A percentile compares a stretch with the other conserved stretches of the same genome.
Evolutionary conservation across 64 coral and sea anemone species (phyloP).

Genomic region (Montipora foliosa): DNA sequence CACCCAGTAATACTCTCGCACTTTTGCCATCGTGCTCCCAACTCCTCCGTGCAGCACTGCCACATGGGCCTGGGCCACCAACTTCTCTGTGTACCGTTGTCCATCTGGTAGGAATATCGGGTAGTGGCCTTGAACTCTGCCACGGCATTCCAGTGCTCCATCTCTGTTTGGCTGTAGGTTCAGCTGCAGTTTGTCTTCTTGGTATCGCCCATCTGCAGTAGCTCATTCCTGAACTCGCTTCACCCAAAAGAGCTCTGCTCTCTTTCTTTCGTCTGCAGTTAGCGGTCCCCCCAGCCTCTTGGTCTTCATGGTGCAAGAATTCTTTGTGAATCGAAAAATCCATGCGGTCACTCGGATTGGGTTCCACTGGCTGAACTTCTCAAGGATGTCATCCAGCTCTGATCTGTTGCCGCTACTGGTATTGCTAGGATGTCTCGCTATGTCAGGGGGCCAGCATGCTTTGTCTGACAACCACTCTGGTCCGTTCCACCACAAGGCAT

Average conservation of each 20-base stretch:
- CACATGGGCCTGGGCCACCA: neutral
- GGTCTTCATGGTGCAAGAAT: neutral
- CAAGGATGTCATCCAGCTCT: slow-evolving; percentile 28
- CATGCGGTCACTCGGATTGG: slow-evolving; percentile 9
- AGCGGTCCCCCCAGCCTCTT: neutral
- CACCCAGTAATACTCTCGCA: slow-evolving; percentile 62
- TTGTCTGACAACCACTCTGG: slow-evolving; percentile 46
- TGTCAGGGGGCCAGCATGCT: slow-evolving; percentile 24
- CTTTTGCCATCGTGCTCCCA: slow-evolving; percentile 27
- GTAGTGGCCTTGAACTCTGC: neutral
- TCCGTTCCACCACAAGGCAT: slow-evolving; percentile 56
- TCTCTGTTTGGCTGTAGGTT: slow-evolving; percentile 25
- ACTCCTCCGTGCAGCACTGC: neutral
- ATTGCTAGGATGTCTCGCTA: neutral
- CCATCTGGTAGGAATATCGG: neutral
- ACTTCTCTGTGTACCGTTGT: neutral
- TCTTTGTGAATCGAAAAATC: neutral
- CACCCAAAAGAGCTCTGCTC: neutral
- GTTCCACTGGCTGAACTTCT: slow-evolving; percentile 31
- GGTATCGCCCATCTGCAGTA: neutral
- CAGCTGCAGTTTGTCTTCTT: slow-evolving; percentile 6
- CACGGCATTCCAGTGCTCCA: neutral
- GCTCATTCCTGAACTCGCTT: neutral
- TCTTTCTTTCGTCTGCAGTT: neutral
- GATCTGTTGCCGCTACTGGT: neutral